These are phyloP conservation scores for honey bee (Apis mellifera) DNA, from an alignment of 1,140 invertebrate genomes.

Conservation along the genomic window Amel_HAv3.1 CM009937.2:9126001-9126500, in stretches of 20 bases:
- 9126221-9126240: background rate
- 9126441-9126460: slow-evolving; percentile 40
- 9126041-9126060: background rate
- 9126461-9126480: slow-evolving; percentile 29
- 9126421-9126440: slow-evolving; percentile 27
- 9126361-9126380: slow-evolving; percentile 32
- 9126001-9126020: background rate
- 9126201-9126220: background rate
- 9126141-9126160: background rate
- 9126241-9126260: background rate
- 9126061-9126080: background rate
- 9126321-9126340: slow-evolving; percentile 8
- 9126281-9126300: slow-evolving; percentile 10
- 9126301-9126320: slow-evolving; percentile 33
- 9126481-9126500: background rate
- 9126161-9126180: background rate
- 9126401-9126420: slow-evolving; percentile 47
- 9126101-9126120: background rate
- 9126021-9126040: background rate
- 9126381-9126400: background rate
- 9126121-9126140: background rate
- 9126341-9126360: slow-evolving; percentile 22
- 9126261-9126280: background rate
- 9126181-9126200: background rate
- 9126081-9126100: background rate